Evolutionary conservation across 1,140 invertebrate species (phyloP), one percentile per base, ranked within the genome.

Genomic region (Hylyphantes graminicola): DNA sequence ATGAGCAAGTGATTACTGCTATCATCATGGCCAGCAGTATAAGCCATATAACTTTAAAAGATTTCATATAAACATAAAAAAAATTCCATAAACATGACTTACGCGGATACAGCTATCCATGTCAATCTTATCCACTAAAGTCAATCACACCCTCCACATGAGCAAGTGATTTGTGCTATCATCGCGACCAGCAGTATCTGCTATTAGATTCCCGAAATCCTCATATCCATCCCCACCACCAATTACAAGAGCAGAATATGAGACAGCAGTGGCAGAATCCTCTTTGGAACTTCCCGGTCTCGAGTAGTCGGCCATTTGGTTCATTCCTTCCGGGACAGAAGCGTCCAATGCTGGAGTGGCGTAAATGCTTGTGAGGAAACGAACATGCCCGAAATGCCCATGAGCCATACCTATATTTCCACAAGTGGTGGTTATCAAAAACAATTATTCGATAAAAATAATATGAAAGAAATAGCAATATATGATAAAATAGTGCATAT

Each of bases 151-250:
- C 88, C 94, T 93, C 97, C 97, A 98, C 67, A 98, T 90, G 54
- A 98, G 91, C 59, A 98, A 90, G 91, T 98, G 96, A 91, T 98
- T 98, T 68, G 96, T 98, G 79, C 96, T 98, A 89, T 99, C 97
- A 89, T 98, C 96, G 75, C 96, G 92, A 6, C 97, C 97, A 12
- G 96, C 95, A 70, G 96, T 92, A 89, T 97, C 96, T 13, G 63
- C 8, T 9, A 11, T 13, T 9, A 54, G 6, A 15, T 13, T 54
- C 11, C 72, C 50, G 15, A 97, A 98, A 89, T 99, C 96, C 90
- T 99, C 97, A 89, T 97, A 97, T 19, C 97, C 97, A 90, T 99
- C 97, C 1, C 97, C 97, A 9, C 97, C 97, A 64, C 96, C 97
- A 87, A 99, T 97, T 0, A 99, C 94, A 54, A 92, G 87, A 87